Percentiles rank a stretch among this genome's conserved stretches.
phyloP scores from a whole-genome alignment of 2,797 vertebrate species.

The Typhlichthys subterraneus region DNA sequence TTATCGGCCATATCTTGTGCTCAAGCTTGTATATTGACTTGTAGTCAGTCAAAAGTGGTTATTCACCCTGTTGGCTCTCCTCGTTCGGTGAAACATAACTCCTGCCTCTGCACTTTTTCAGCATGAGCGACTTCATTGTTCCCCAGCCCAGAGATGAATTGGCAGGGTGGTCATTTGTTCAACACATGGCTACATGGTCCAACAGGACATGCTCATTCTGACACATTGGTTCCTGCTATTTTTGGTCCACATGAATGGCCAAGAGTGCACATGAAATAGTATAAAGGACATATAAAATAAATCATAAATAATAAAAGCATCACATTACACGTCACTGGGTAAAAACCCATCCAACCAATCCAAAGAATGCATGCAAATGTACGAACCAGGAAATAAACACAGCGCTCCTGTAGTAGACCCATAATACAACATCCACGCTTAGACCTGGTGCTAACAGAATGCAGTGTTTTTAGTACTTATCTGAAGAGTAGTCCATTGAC shows the following conservation, averaged over 20 bases:
- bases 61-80: slow-evolving; percentile 51
- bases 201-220: slow-evolving; percentile 27
- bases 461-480: not conserved
- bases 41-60: slow-evolving; percentile 56
- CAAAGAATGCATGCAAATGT: not conserved
- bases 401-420: not conserved
- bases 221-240: slow-evolving; percentile 13
- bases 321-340: not conserved
- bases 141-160: slow-evolving; percentile 58
- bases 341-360: no score
- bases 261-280: not conserved
- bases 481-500: slow-evolving; percentile 24
- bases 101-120: slow-evolving; percentile 79
- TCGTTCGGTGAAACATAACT: slow-evolving; percentile 68
- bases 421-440: no score
- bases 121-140: slow-evolving; percentile 78
- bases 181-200: slow-evolving; percentile 34
- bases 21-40: slow-evolving; percentile 39
- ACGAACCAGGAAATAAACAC: slow-evolving; percentile 40
- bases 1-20: slow-evolving; percentile 61
- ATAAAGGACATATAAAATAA: no score
- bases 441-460: not conserved
- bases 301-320: no score
- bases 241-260: slow-evolving; percentile 12
- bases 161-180: slow-evolving; percentile 58